Evolutionary conservation across 2,797 vertebrate genomes (phyloP), one percentile per base, ranked within the genome.

Genomic region (Sebastes steindachneri): DNA sequence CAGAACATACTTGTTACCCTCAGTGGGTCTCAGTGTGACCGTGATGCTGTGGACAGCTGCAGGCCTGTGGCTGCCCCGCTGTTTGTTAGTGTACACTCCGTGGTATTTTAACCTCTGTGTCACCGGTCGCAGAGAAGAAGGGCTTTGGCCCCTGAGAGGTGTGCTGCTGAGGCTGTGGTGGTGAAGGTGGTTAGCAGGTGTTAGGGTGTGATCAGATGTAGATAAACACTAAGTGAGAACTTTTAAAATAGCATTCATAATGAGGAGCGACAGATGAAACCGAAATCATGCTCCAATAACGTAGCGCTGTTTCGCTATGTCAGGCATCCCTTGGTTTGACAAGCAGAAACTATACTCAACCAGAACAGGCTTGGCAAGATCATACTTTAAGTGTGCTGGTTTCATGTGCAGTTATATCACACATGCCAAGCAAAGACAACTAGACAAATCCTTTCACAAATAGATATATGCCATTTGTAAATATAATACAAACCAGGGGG

Each of bases 341-440:
- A 85, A 88, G 82, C 83, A 90, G 90, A 94, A 92, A 95, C 91
- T 88, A 21, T 33, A 41, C 63, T 79, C 74, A 83, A 58, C 77
- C 83, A 83, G 86, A 95, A 94, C 93, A 91, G 93, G 93, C 91
- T 93, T 3, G 70, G 67, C 93, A 82, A 90, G 95, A 71, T 92
- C 80, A 73, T 88, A 82, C 88, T 89, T 94, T 89, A 51, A 37
- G 79, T 68, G 17, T 23, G 68, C 79, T 6, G 31, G 91, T 94
- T 93, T 92, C 92, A 91, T 78, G 82, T 85, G 57, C 70, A 41
- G 23, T 64, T 70, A 60, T 66, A 59, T 72, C 45, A 53, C 31
- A 9, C 31, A 54, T 59, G 29, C 3, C 37, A 70, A 74, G 66
- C 51, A 37, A 77, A 59, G 26, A 75, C 17, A 59, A 28, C 55